Evolutionary conservation across 2,113 vertebrate species (phyloP), one percentile per base, ranked within the genome.

Genomic region (Paracanthobrama guichenoti): DNA sequence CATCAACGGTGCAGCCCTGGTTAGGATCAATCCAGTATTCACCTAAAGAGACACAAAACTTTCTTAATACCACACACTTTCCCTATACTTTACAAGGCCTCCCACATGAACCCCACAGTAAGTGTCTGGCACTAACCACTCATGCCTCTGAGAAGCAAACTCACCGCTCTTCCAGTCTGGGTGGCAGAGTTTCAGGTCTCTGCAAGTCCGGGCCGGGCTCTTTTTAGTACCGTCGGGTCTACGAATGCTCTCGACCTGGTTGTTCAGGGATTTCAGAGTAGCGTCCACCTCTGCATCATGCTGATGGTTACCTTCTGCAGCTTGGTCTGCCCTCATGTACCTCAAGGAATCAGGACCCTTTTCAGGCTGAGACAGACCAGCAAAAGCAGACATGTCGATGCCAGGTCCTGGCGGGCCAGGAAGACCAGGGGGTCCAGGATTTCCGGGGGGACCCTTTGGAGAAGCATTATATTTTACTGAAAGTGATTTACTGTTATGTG

Each of bases 1-100:
- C 98, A 0, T 99, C 98, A 82, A 99, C 87, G 3, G 96, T 98
- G 93, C 97, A 99, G 90, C 98, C 98, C 88, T 99, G 97, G 92
- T 99, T 99, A 18, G 98, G 98, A 89, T 99, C 98, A 9, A 99
- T 98, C 97, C 97, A 99, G 93, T 99, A 99, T 72, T 99, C 97
- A 50, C 98, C 98, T 99, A 86, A 69, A 84, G 44, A 57, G 22
- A n/a, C n/a, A 82, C 26, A 26, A 10, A 35, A 14, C 11, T 14
- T 46, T 24, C n/a, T 24, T 24, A 26, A 62, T 7, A 12, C 10
- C 11, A 7, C 42, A 31, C n/a, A 74, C 16, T 4, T 67, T 35
- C 16, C 16, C 28, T 4, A 35, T 39, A 4, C 35, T 69, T 22
- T 11, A 31, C 7, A 31, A 26, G 46, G 0, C 16, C 60, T 72